Conservation (phyloP, 2,113 vertebrate species). For the Xenopus tropicalis region UCB_Xtro_10.0 CM004447.2:88305001-88305500, state of each 20-base stretch:
- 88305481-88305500: too few relatives aligned
- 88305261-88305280: constrained; percentile 12
- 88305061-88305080: too few relatives aligned
- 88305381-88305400: constrained; percentile 28
- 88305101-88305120: too few relatives aligned
- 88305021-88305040: too few relatives aligned
- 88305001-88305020: too few relatives aligned
- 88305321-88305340: not conserved
- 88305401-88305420: not conserved
- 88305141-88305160: constrained; percentile 25
- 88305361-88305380: constrained; percentile 6
- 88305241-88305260: constrained; percentile 25
- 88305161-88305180: constrained; percentile 17
- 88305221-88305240: constrained; percentile 18
- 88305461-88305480: too few relatives aligned
- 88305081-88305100: too few relatives aligned
- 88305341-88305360: not conserved
- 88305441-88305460: too few relatives aligned
- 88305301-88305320: constrained; percentile 15
- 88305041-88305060: too few relatives aligned
- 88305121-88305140: not conserved
- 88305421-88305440: too few relatives aligned
- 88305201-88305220: constrained; percentile 17
- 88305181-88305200: constrained; percentile 17
- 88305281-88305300: constrained; percentile 34